Percentiles rank a stretch among this genome's conserved stretches.
Evolutionary conservation across 2,113 vertebrate species (phyloP).

Genomic region (Platycercus adscitus): DNA sequence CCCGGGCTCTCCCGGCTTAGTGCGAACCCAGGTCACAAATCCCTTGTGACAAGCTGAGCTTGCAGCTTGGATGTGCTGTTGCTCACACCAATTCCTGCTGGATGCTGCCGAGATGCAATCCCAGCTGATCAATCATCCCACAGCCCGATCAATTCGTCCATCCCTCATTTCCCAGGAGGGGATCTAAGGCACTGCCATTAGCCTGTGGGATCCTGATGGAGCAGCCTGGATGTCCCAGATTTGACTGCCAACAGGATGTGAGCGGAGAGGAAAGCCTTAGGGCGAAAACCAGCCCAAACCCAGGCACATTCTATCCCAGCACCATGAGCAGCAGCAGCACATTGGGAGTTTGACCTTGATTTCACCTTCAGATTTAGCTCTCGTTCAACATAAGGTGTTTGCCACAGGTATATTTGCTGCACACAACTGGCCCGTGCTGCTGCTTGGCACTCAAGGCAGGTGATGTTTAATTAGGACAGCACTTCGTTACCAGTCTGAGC

Average conservation of each 20-base stretch:
- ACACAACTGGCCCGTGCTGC: background rate
- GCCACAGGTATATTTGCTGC: background rate
- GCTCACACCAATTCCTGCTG: background rate
- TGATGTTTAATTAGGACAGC: constrained; percentile 47
- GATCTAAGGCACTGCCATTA: background rate
- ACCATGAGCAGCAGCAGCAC: background rate
- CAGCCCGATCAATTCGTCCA: background rate
- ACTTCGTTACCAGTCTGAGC: background rate
- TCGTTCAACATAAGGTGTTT: background rate
- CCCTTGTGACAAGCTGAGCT: background rate
- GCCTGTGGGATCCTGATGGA: background rate
- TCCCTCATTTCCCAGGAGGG: background rate
- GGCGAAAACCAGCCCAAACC: background rate
- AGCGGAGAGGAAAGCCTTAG: background rate
- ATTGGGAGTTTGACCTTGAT: background rate
- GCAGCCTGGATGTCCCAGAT: background rate
- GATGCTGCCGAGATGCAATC: background rate
- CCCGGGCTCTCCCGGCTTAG: background rate
- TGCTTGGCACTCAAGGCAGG: constrained; percentile 11
- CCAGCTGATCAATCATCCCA: background rate
- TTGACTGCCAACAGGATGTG: background rate
- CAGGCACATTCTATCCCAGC: background rate
- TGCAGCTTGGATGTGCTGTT: rapidly evolving
- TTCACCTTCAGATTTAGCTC: constrained; percentile 23
- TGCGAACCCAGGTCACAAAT: background rate